Conservation (phyloP, 2,888 invertebrate species). For the Acheta domesticus region DNA sequence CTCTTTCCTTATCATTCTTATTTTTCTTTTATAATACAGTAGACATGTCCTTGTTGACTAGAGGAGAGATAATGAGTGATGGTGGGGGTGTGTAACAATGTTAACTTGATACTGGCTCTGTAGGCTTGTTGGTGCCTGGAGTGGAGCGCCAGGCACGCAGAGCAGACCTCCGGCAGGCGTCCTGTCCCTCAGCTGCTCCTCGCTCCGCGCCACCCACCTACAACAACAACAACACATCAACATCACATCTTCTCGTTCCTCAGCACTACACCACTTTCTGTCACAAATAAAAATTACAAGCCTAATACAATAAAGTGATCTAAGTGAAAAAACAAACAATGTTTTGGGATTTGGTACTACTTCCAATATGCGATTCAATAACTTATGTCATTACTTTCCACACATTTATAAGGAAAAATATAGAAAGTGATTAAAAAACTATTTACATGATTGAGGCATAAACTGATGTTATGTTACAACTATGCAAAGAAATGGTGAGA, state of each 20-base stretch:
- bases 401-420: too few species aligned
- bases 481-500: too few species aligned
- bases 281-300: too few species aligned
- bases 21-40: slow-evolving; percentile 35
- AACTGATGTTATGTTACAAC: too few species aligned
- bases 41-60: slow-evolving; percentile 35
- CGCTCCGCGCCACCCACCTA: slow-evolving; percentile 30
- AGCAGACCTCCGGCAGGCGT: slow-evolving; percentile 34
- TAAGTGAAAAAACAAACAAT: too few species aligned
- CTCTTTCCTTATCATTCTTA: slow-evolving; percentile 32
- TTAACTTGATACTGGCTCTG: slow-evolving; percentile 36
- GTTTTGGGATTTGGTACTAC: too few species aligned
- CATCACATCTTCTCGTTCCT: background rate
- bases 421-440: too few species aligned
- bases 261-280: too few species aligned
- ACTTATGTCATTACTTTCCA: too few species aligned
- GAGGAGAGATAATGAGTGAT: slow-evolving; percentile 33
- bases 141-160: slow-evolving; percentile 27
- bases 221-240: background rate
- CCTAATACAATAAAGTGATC: too few species aligned
- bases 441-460: too few species aligned
- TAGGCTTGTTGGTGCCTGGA: slow-evolving; percentile 28
- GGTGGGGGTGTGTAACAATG: slow-evolving; percentile 30
- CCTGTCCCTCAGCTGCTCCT: slow-evolving; percentile 35
- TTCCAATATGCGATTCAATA: too few species aligned